Percentiles rank a stretch among this genome's conserved stretches.
Conservation (phyloP, 2,888 invertebrate genomes). For the Meteorus colon region DNA sequence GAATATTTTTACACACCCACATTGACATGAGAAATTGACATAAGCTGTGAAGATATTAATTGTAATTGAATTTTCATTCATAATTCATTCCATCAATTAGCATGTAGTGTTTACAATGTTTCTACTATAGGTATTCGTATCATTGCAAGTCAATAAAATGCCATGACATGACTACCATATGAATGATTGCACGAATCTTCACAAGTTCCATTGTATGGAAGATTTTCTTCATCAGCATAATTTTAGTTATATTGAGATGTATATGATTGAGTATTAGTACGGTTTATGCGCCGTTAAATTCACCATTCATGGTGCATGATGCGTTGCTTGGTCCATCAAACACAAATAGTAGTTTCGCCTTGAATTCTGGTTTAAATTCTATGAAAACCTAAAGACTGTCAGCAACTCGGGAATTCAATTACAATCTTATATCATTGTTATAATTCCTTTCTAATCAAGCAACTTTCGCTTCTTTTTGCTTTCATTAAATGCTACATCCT, state of each 20-base stretch:
- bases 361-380: not conserved
- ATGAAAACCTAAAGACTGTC: not conserved
- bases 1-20: slow-evolving; percentile 58
- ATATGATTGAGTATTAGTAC: slow-evolving; percentile 14
- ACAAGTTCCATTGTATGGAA: not conserved
- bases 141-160: not conserved
- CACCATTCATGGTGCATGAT: not conserved
- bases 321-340: slow-evolving; percentile 49
- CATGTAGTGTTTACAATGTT: not conserved
- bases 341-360: slow-evolving; percentile 34
- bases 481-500: not conserved
- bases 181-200: not conserved
- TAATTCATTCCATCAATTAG: not conserved
- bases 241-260: slow-evolving; percentile 24
- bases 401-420: not conserved
- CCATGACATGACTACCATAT: not conserved
- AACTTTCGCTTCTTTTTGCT: not conserved
- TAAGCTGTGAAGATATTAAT: slow-evolving; percentile 53
- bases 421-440: not conserved
- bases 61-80: slow-evolving; percentile 30
- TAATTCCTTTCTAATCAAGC: not conserved
- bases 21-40: slow-evolving; percentile 68
- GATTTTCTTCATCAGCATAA: not conserved
- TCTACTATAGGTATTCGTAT: not conserved
- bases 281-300: not conserved